Base-by-base conservation (phyloP, 2,797 vertebrate species). In the Myiotriccus ornatus region DNA sequence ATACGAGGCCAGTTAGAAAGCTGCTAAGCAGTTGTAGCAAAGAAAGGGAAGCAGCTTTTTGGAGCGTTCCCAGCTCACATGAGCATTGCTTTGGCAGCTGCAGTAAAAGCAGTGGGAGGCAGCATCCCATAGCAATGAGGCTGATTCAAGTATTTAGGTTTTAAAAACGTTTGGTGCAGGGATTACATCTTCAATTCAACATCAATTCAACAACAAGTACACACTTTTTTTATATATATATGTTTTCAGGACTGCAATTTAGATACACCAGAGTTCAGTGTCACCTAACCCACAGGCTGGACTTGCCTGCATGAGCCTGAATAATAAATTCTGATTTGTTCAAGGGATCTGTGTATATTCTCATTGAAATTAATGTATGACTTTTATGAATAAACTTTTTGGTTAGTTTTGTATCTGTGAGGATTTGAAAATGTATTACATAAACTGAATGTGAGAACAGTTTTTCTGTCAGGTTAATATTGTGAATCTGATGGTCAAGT, bases 101-200 rank as follows among this genome's bases (percentile, higher is more conserved):
- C 87, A 87, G 43, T 85, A 76, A 88, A 92, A 95, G 84, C 87
- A 73, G 69, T 83, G 89, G 89, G 87, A 94, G 46, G 79, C 82
- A 93, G 79, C 92, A 80, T 91, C 90, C 87, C 84, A 81, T 92
- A 93, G 95, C 71, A 95, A 94, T 93, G 79, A 97, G 76, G 37
- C 53, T 85, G 60, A 88, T 75, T 92, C 43, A 71, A 85, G 86
- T 82, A 74, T 12, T 68, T 87, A 28, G 64, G 32, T 84, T 95
- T 91, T 84, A 69, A 73, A 91, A 84, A 59, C 90, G 27, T 41
- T 74, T 80, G 65, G 32, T 77, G 28, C 24, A 50, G 35, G 75
- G 81, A 39, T 71, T 93, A 23, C 3, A 24, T 81, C 44, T 90
- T 93, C 23, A 43, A 8, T 83, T 90, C 41, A 76, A n/a, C 34